Evolutionary conservation across 1,140 invertebrate genomes (phyloP), one percentile per base, ranked within the genome.

Genomic region (Dreissena rostriformis): DNA sequence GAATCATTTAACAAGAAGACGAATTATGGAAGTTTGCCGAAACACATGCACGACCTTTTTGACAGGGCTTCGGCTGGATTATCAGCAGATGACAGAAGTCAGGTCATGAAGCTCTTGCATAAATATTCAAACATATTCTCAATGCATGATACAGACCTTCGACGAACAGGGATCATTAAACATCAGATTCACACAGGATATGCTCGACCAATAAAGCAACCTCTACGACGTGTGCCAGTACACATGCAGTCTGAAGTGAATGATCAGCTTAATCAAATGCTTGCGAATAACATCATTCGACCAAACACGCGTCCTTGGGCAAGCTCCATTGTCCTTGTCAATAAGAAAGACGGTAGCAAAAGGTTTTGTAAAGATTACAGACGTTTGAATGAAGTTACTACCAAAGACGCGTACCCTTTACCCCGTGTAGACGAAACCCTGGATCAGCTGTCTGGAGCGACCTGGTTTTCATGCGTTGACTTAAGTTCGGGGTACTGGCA

Each of bases 281-380:
- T 84, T 6, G 66, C 70, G 15, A 74, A 61, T 51, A 29, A 39
- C 19, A 73, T 86, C 11, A 87, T 87, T 71, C 19, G 79, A 51
- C 78, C 71, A 1, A 79, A 82, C 12, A 73, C 26, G 29, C 72
- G 72, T 17, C 86, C 89, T 5, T 92, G 86, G 88, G 82, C 85
- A 19, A 90, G 85, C 4, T 86, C 85, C 0, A 74, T 91, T n/a
- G 90, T 92, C 14, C 52, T 92, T 0, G 88, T 89, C 0, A 74
- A 70, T 8, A 91, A 91, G 61, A 86, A 89, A 28, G 84, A 89
- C 66, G 86, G 88, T 15, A 65, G 72, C 22, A 55, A 80, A 0
- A 22, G 91, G 17, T 88, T 91, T 28, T 91, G 89, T 73, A 72
- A 88, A 10, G 89, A 92, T 65, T 90, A 88, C 74, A 52, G 86